Evolutionary conservation across 2,797 vertebrate genomes (phyloP), one percentile per base, ranked within the genome.

Genomic region (Enteromius anoplus): DNA sequence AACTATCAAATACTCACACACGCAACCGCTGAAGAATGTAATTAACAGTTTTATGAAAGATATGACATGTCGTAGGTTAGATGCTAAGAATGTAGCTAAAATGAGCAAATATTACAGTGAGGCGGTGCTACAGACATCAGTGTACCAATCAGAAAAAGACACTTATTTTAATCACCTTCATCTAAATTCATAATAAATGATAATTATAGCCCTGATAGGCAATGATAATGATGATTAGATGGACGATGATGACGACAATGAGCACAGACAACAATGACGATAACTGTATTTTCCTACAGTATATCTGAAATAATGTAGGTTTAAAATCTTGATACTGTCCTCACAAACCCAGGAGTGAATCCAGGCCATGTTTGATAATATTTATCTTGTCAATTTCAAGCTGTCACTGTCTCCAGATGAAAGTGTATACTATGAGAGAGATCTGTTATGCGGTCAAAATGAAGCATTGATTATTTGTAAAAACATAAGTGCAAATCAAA

Each of bases 401-500:
- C 26, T 37, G 23, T 58, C 26, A 11, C 29, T 81, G 66, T 55
- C 65, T 79, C 29, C 40, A 45, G 70, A 78, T 86, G 47, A 55
- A 85, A 69, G 80, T 86, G 65, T 80, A 53, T 80, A 53, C 42
- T 66, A 87, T 89, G 86, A 85, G 55, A 68, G 75, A 45, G 23
- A 71, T 87, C 89, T 87, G 84, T 92, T 88, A 87, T 86, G 73
- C 82, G 83, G 85, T 91, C 90, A 92, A 91, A 93, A 93, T 91
- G 89, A 91, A 87, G 85, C 89, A 95, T 93, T 93, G 94, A 94
- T 95, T 94, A 94, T 94, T 93, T 93, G 93, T 93, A 91, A 94
- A 94, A 94, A 93, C 92, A 93, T 88, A 91, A 94, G 93, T 90
- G 92, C 92, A 94, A 93, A 94, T 94, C 92, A 94, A 94, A 94